Conservation (phyloP, 2,888 invertebrate species). For the Drosophila mercatorum region DNA sequence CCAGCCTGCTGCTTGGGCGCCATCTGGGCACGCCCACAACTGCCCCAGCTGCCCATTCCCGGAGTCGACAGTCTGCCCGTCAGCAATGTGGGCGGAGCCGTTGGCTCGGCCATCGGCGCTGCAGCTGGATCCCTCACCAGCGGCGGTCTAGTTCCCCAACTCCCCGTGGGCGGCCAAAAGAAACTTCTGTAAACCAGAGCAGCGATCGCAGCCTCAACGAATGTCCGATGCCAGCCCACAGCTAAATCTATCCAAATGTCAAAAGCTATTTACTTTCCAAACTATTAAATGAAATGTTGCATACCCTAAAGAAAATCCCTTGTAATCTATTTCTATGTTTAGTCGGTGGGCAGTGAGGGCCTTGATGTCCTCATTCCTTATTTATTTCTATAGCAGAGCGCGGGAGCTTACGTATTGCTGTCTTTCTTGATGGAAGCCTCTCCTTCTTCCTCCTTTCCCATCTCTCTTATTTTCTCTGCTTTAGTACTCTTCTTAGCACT, state of each 20-base stretch:
- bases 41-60: neutral
- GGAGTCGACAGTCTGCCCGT: neutral
- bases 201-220: neutral
- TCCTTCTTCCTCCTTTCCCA: too few species aligned
- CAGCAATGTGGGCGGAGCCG: neutral
- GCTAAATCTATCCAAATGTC: neutral
- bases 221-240: neutral
- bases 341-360: neutral
- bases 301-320: neutral
- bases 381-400: too few species aligned
- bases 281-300: constrained; percentile 2
- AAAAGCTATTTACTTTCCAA: neutral
- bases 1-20: constrained; percentile 48
- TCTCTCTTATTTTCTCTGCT: too few species aligned
- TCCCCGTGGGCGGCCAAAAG: neutral
- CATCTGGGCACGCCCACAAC: constrained; percentile 36
- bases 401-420: too few species aligned
- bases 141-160: neutral
- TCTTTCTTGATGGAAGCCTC: neutral
- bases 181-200: neutral
- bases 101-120: neutral
- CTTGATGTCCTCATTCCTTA: too few species aligned
- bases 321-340: neutral
- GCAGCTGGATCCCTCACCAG: neutral
- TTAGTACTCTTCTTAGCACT: too few species aligned